phyloP scores from a whole-genome alignment of 2,888 invertebrate genomes.

The Reticulitermes lucifugus region DNA sequence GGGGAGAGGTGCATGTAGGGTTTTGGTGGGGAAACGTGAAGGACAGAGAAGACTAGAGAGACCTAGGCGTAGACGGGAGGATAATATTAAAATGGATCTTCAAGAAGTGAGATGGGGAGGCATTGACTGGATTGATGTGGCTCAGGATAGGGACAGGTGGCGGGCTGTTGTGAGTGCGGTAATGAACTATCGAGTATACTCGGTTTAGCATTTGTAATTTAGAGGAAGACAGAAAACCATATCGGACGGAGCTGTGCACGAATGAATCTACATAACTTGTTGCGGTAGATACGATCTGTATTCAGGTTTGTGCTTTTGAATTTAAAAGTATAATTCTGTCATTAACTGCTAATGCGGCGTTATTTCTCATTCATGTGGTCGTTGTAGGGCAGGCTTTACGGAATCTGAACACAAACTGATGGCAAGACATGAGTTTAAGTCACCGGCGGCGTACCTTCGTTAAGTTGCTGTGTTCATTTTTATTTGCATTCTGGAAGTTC shows the following conservation, averaged over 20 bases:
- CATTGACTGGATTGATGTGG: too few relatives aligned
- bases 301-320: background rate
- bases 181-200: too few relatives aligned
- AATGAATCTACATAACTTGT: background rate
- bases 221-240: background rate
- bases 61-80: too few relatives aligned
- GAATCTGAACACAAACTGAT: background rate
- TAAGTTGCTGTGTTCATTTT: background rate
- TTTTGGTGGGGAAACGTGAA: too few relatives aligned
- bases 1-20: too few relatives aligned
- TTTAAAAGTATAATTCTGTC: background rate
- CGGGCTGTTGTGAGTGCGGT: too few relatives aligned
- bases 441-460: background rate
- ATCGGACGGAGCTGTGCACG: background rate
- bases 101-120: too few relatives aligned
- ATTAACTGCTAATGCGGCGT: background rate
- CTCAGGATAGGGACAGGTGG: too few relatives aligned
- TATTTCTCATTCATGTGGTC: background rate
- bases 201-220: too few relatives aligned
- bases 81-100: too few relatives aligned
- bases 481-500: background rate
- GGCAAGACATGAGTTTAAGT: background rate
- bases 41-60: too few relatives aligned
- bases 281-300: background rate
- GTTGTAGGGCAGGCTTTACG: background rate